A percentile compares a stretch with the other conserved stretches of the same genome.
These are phyloP conservation scores for Danaus chrysippus DNA, from an alignment of 2,888 invertebrate species.

Conservation along the genomic window DNA sequence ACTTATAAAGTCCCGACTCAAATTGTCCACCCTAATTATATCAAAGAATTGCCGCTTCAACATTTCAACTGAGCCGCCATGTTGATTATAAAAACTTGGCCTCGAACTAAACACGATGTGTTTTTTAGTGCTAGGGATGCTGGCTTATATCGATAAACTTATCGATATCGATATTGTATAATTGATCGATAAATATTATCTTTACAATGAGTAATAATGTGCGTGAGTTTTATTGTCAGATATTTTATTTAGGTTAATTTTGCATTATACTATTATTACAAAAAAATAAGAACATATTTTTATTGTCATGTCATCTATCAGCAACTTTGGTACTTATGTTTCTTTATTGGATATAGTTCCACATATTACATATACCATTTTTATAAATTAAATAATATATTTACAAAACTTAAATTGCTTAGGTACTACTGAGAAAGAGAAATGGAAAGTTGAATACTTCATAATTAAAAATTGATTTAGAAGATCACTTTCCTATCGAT, in stretches of 20 bases:
- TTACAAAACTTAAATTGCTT: no score
- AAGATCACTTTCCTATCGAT: no score
- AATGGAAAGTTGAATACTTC: no score
- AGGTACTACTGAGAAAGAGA: no score
- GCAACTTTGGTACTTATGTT: no score
- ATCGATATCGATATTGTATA: slow-evolving; percentile 1
- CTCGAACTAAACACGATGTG: slow-evolving; percentile 16
- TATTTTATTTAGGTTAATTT: neutral
- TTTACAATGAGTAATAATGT: neutral
- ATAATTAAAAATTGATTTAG: no score
- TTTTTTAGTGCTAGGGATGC: slow-evolving; percentile 15
- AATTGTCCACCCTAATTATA: slow-evolving; percentile 35
- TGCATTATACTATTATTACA: no score
- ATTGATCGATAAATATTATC: slow-evolving; percentile 3
- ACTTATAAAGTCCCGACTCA: slow-evolving; percentile 7
- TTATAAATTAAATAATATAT: no score
- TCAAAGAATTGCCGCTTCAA: slow-evolving; percentile 44
- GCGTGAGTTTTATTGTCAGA: neutral
- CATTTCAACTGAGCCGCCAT: slow-evolving; percentile 17
- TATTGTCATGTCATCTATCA: no score
- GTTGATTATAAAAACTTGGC: slow-evolving; percentile 15
- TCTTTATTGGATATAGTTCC: no score
- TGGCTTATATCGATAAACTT: slow-evolving; percentile 4
- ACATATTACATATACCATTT: no score
- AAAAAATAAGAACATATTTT: no score